A percentile compares a stretch with the other conserved stretches of the same genome.
Evolutionary conservation across 1,140 invertebrate genomes (phyloP).

Genomic region (Matsumurasca onukii): DNA sequence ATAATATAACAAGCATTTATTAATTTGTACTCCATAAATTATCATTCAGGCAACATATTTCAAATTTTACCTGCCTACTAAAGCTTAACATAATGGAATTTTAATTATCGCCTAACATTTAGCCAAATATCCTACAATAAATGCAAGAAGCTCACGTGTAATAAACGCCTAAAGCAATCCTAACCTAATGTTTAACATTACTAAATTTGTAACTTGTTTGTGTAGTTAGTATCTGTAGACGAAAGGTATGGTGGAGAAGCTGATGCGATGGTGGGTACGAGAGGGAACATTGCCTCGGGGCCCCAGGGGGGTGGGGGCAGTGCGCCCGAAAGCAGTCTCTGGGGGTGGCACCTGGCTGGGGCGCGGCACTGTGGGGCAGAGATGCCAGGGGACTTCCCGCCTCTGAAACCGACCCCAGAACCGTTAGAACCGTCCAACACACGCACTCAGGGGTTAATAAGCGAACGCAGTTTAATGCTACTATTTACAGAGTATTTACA

Average conservation of each 20-base stretch:
- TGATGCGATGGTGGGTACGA: slow-evolving; percentile 37
- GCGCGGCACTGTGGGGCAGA: slow-evolving; percentile 77
- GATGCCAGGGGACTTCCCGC: slow-evolving; percentile 77
- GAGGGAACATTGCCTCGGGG: slow-evolving; percentile 24
- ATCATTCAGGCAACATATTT: too few species aligned
- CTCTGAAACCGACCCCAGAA: slow-evolving; percentile 55
- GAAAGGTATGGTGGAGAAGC: slow-evolving; percentile 37
- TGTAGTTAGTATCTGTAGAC: slow-evolving; percentile 9
- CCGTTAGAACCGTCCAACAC: slow-evolving; percentile 9
- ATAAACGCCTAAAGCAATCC: too few species aligned
- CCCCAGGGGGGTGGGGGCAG: slow-evolving; percentile 26
- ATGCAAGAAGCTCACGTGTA: too few species aligned
- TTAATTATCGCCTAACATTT: too few species aligned
- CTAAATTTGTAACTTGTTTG: background rate
- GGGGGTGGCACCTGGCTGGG: slow-evolving; percentile 78
- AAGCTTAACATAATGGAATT: too few species aligned
- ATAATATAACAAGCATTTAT: too few species aligned
- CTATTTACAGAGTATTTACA: too few species aligned
- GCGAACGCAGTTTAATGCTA: background rate
- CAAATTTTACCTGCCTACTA: too few species aligned
- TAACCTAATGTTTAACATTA: too few species aligned
- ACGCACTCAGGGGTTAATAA: background rate
- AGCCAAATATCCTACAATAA: too few species aligned
- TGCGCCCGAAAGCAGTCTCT: slow-evolving; percentile 74
- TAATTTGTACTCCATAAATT: too few species aligned